Conservation (phyloP, 2,797 vertebrate genomes). For the Leuciscus waleckii region DNA sequence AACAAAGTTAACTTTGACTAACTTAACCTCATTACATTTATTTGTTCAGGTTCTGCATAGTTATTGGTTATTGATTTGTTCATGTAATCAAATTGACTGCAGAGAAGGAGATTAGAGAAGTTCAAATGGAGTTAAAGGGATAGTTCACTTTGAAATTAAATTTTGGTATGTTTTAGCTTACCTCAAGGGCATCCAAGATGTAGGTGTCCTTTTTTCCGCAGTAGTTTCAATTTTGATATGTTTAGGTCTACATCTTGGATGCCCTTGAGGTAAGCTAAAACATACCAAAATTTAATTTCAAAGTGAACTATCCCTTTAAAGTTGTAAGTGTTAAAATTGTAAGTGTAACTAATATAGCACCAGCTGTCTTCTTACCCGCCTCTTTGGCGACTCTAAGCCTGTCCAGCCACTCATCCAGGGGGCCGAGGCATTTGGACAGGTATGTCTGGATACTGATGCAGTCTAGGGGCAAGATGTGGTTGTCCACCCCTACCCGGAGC, state of each 20-base stretch:
- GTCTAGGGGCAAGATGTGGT: constrained; percentile 86
- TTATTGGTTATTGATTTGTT: constrained; percentile 25
- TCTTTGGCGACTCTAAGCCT: constrained; percentile 90
- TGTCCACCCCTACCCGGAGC: constrained; percentile 84
- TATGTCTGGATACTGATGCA: constrained; percentile 95
- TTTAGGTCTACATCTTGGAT: too few species aligned
- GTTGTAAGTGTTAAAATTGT: neutral
- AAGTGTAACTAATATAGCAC: neutral
- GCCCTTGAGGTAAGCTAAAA: too few species aligned
- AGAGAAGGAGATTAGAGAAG: constrained; percentile 39
- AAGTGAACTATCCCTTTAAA: neutral
- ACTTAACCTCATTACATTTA: neutral
- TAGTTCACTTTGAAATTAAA: too few species aligned
- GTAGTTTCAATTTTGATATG: too few species aligned
- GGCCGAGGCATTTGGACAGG: constrained; percentile 93
- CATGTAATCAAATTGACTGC: constrained; percentile 32
- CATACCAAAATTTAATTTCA: too few species aligned
- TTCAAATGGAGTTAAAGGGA: neutral
- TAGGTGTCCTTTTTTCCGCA: too few species aligned
- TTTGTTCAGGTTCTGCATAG: constrained; percentile 10
- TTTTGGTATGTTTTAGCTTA: too few species aligned
- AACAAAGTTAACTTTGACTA: neutral
- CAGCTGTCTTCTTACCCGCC: constrained; percentile 77
- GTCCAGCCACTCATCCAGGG: constrained; percentile 89
- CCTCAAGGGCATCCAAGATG: too few species aligned